phyloP scores from a whole-genome alignment of 64 coral and sea anemone species.

The Pocillopora damicornis region DNA sequence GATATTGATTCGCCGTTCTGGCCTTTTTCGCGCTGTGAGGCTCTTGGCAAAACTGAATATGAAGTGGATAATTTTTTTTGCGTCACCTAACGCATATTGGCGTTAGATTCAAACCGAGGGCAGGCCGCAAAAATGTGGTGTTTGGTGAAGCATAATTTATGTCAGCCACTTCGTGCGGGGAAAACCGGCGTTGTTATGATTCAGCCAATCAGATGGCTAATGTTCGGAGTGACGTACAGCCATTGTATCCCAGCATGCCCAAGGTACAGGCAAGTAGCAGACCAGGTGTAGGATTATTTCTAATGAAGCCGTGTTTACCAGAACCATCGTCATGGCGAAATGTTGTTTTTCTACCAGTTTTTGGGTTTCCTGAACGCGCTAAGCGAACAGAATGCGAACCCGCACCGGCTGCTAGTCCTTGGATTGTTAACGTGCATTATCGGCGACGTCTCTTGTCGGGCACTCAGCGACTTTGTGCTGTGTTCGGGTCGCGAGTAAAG shows the following conservation, averaged over 20 bases:
- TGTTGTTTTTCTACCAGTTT: conserved; percentile 96
- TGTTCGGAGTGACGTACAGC: conserved; percentile 49
- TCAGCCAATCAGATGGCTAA: conserved; percentile 27
- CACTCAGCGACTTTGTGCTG: conserved; percentile 19
- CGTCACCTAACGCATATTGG: conserved; percentile 1
- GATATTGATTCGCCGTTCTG: background rate
- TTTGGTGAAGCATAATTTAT: conserved; percentile 47
- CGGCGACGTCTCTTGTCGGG: conserved; percentile 46
- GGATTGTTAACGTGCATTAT: conserved; percentile 40
- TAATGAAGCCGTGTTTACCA: conserved; percentile 98
- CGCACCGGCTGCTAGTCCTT: conserved; percentile 28
- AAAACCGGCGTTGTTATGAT: conserved; percentile 18
- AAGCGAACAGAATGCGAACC: conserved; percentile 24
- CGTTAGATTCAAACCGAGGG: conserved; percentile 22
- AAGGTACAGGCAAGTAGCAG: conserved; percentile 21
- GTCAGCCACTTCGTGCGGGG: conserved; percentile 18
- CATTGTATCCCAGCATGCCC: conserved; percentile 46
- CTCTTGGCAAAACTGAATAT: background rate
- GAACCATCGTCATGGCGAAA: conserved; percentile 99
- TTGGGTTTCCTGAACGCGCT: conserved; percentile 75
- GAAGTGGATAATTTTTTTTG: background rate
- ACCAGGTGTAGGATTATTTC: conserved; percentile 94
- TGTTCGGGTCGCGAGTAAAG: conserved; percentile 47
- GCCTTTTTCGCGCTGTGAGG: background rate
- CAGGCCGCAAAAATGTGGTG: conserved; percentile 42